These are phyloP conservation scores for Scaptomyza cyrtandrae DNA, from an alignment of 2,888 invertebrate genomes.

Conservation along the genomic window DNA sequence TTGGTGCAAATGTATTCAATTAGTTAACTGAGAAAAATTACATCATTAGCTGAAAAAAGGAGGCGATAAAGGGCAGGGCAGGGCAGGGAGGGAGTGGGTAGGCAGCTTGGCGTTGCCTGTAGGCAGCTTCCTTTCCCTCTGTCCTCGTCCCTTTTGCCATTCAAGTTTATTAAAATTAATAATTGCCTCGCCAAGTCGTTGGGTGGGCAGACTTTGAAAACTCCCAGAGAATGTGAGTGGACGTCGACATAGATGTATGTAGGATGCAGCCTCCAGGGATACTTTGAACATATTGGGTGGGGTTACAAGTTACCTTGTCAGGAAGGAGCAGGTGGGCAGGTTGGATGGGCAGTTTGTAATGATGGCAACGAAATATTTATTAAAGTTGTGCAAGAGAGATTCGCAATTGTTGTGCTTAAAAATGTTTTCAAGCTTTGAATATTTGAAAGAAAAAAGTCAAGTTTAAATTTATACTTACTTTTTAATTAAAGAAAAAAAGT, in stretches of 20 bases:
- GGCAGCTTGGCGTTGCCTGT: slow-evolving; percentile 16
- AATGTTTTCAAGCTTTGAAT: slow-evolving; percentile 25
- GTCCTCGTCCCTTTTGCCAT: slow-evolving; percentile 6
- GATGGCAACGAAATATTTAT: slow-evolving; percentile 15
- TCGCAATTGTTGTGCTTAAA: slow-evolving; percentile 7
- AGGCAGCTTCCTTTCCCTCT: slow-evolving; percentile 34
- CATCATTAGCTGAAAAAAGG: slow-evolving; percentile 71
- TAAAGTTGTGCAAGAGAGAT: slow-evolving; percentile 6
- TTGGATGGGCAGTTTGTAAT: slow-evolving; percentile 23
- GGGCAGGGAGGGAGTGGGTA: background rate
- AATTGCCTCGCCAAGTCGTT: slow-evolving; percentile 68
- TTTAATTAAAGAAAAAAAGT: slow-evolving; percentile 2
- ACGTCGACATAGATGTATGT: background rate
- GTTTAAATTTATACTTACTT: background rate
- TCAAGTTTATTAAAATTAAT: slow-evolving; percentile 79
- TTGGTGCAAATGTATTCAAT: slow-evolving; percentile 77
- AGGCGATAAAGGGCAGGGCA: background rate
- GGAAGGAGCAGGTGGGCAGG: slow-evolving; percentile 6
- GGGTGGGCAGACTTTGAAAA: slow-evolving; percentile 34
- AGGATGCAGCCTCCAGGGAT: slow-evolving; percentile 40
- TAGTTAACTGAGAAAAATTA: slow-evolving; percentile 81
- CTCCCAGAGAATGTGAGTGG: slow-evolving; percentile 4
- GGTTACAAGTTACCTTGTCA: slow-evolving; percentile 14
- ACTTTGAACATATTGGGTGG: slow-evolving; percentile 30
- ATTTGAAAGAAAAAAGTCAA: background rate